Evolutionary conservation across 92 coral and sea anemone species (phyloP).

Genomic region (Parazoanthus swiftii): DNA sequence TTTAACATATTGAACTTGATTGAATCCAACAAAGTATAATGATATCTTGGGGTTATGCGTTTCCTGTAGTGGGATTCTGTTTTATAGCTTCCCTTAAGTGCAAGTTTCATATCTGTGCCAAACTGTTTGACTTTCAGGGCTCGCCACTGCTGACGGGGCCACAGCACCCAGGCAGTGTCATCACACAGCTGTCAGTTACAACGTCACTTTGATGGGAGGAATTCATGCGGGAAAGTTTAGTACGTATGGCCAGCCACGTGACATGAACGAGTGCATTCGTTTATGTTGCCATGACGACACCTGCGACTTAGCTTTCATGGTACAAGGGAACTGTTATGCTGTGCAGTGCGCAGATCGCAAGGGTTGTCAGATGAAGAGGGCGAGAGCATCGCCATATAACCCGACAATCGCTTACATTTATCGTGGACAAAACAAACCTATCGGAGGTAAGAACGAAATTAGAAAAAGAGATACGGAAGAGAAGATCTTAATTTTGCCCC

Average conservation of each 20-base stretch:
- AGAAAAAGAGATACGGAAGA: not conserved
- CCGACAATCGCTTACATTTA: conserved; percentile 86
- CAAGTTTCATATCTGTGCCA: not conserved
- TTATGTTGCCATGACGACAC: conserved; percentile 90
- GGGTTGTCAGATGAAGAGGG: conserved; percentile 84
- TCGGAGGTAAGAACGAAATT: conserved; percentile 64
- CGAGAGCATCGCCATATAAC: conserved; percentile 76
- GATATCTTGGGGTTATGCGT: no score
- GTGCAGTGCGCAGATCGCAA: conserved; percentile 73
- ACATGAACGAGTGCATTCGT: conserved; percentile 81
- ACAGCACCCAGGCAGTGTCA: conserved; percentile 56
- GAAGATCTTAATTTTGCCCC: not conserved
- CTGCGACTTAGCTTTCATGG: conserved; percentile 92
- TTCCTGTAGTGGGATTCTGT: not conserved
- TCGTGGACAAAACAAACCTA: conserved; percentile 70
- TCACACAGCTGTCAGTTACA: conserved; percentile 76
- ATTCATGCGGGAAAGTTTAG: conserved; percentile 90
- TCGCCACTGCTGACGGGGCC: conserved; percentile 29
- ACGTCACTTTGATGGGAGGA: conserved; percentile 87
- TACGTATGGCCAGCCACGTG: conserved; percentile 75
- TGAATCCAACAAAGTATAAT: no score
- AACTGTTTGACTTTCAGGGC: not conserved
- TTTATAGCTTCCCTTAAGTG: no score
- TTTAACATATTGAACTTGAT: no score
- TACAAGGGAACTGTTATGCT: conserved; percentile 85